Conservation (phyloP, 2,797 vertebrate genomes). For the Phrynocephalus vlangalii region DNA sequence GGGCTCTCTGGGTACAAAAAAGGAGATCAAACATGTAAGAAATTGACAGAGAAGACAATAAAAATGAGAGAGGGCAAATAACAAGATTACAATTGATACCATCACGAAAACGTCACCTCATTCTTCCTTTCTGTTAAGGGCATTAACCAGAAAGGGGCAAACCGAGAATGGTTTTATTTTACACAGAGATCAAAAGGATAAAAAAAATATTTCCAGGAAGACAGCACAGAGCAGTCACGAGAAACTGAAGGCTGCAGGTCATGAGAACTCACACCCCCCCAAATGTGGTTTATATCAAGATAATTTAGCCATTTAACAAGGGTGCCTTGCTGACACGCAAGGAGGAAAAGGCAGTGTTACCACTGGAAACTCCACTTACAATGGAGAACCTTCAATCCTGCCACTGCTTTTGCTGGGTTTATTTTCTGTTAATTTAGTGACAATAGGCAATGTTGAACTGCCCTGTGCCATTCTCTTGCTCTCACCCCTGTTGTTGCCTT, state of each 20-base stretch:
- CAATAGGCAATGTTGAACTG: background rate
- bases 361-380: background rate
- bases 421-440: background rate
- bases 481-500: background rate
- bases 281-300: background rate
- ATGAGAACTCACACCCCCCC: background rate
- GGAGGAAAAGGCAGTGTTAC: background rate
- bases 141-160: background rate
- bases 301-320: background rate
- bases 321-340: too few relatives aligned
- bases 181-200: background rate
- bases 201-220: background rate
- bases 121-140: background rate
- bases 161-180: background rate
- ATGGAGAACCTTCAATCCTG: background rate
- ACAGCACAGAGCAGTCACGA: background rate
- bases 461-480: background rate
- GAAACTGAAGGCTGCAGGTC: background rate
- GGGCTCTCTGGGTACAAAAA: too few relatives aligned
- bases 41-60: background rate
- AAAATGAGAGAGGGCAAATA: background rate
- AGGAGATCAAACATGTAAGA: background rate
- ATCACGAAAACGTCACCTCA: background rate
- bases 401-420: background rate
- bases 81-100: background rate